Conservation (phyloP, 1,140 invertebrate genomes). For the Prorops nasuta region DNA sequence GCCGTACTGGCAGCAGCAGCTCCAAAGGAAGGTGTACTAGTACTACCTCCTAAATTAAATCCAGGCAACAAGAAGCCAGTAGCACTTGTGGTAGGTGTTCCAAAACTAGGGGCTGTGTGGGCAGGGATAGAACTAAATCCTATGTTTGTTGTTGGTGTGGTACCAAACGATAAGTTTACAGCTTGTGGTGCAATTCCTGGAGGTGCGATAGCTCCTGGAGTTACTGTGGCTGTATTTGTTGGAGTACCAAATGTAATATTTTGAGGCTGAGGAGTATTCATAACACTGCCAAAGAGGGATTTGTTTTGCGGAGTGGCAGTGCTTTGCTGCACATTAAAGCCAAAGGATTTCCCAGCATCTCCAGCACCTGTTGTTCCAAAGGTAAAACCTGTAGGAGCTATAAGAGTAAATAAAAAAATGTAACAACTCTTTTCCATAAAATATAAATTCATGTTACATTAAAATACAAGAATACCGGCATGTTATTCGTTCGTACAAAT, state of each 20-base stretch:
- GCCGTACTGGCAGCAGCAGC: constrained; percentile 20
- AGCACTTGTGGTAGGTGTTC: constrained; percentile 1
- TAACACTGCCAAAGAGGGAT: constrained; percentile 11
- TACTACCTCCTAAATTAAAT: constrained; percentile 34
- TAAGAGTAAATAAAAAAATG: not conserved
- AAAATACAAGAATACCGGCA: not conserved
- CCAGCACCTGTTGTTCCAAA: constrained; percentile 20
- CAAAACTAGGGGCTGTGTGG: constrained; percentile 3
- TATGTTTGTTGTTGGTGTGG: constrained; percentile 1
- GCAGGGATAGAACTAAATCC: constrained; percentile 14
- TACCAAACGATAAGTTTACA: not conserved
- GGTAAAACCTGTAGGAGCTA: constrained; percentile 7
- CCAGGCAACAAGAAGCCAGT: no score
- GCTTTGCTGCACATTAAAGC: no score
- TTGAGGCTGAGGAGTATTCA: constrained; percentile 4
- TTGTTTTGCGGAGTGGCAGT: no score
- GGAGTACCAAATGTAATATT: constrained; percentile 15
- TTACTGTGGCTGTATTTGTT: constrained; percentile 8
- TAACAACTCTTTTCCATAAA: not conserved
- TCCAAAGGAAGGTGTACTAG: constrained; percentile 13
- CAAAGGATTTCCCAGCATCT: no score
- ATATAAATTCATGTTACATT: not conserved
- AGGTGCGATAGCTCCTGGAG: constrained; percentile 26
- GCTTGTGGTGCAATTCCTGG: constrained; percentile 22
- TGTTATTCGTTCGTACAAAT: no score